Base-by-base conservation (phyloP, 2,797 vertebrate genomes). In the Phataginus tetradactyla region DNA sequence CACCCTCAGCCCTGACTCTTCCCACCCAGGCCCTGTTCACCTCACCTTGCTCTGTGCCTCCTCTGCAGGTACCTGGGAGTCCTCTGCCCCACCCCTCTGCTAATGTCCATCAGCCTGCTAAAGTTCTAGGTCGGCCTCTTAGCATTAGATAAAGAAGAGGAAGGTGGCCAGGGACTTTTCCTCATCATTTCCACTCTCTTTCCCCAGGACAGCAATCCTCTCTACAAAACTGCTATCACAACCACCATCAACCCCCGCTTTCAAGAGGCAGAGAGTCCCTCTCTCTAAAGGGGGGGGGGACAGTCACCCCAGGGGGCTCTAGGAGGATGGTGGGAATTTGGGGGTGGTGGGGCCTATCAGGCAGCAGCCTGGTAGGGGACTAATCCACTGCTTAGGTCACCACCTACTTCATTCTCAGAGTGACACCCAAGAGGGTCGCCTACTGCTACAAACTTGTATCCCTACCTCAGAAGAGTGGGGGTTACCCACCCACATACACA, bases 151-250 rank as follows among this genome's bases (percentile, higher is more conserved):
- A 55, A 84, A 86, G 34, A 32, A 25, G 18, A 84, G 83, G 34
- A 32, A 25, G 14, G 27, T 59, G 75, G 32, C 14, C 63, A 51
- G 7, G 63, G 15, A 10, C 42, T 34, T 69, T 75, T 27, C 61
- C 85, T 92, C 13, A 71, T 21, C 4, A 5, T 32, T 68, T 29
- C 49, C 39, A 7, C 59, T n/a, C 14, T 95, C 66, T 55, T 59
- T 14, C 94, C 84, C 5, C 96, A 99, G 99, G 95, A 78, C 34
- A 97, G 87, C 89, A 99, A 99, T 92, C 98, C 99, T n/a, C 98
- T 99, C 96, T 99, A 98, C 95, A 85, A 97, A 96, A 98, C 98
- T 23, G 99, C 99, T 20, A 96, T 98, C 34, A 99, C 99, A 0
- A 99, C 99, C 8, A 97, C 98, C 10, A 11, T 98, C 71, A 99